These are phyloP conservation scores for Scomber japonicus DNA, from an alignment of 2,113 vertebrate species.

Conservation along the genomic window DNA sequence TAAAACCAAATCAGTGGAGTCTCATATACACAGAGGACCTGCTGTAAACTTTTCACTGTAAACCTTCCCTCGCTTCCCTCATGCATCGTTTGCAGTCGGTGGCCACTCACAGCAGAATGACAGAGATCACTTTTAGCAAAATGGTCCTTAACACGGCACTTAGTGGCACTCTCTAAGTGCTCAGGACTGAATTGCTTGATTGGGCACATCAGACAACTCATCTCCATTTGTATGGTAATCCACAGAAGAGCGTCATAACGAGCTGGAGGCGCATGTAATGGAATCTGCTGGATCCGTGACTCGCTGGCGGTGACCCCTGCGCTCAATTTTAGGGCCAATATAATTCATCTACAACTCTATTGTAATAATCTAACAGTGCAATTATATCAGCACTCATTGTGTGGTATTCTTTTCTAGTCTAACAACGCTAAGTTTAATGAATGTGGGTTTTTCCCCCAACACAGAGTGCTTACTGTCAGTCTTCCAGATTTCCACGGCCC, in stretches of 20 bases:
- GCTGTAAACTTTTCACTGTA: conserved; percentile 6
- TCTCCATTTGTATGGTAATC: conserved; percentile 75
- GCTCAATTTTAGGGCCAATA: conserved; percentile 47
- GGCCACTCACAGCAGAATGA: conserved; percentile 41
- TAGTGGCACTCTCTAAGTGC: conserved; percentile 50
- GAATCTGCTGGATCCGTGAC: conserved; percentile 54
- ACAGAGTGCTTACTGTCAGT: conserved; percentile 6
- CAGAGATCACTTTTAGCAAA: conserved; percentile 55
- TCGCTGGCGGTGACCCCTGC: conserved; percentile 48
- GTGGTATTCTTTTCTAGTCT: not conserved
- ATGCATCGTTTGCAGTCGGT: conserved; percentile 3
- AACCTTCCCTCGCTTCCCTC: not conserved
- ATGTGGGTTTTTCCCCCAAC: conserved; percentile 7
- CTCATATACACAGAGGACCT: not conserved
- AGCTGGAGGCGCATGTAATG: conserved; percentile 53
- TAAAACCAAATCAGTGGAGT: not conserved
- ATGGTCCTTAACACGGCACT: conserved; percentile 70
- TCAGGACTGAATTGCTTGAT: conserved; percentile 65
- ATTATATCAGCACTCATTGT: conserved; percentile 19
- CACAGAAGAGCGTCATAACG: conserved; percentile 40
- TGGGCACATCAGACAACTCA: conserved; percentile 60
- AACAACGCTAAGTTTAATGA: not conserved
- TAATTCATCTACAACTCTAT: conserved; percentile 37
- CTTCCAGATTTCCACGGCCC: conserved; percentile 19
- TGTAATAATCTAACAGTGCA: conserved; percentile 19